Percentiles rank a stretch among this genome's conserved stretches.
Conservation (phyloP, 2,888 invertebrate genomes). For the Agriotes lineatus region DNA sequence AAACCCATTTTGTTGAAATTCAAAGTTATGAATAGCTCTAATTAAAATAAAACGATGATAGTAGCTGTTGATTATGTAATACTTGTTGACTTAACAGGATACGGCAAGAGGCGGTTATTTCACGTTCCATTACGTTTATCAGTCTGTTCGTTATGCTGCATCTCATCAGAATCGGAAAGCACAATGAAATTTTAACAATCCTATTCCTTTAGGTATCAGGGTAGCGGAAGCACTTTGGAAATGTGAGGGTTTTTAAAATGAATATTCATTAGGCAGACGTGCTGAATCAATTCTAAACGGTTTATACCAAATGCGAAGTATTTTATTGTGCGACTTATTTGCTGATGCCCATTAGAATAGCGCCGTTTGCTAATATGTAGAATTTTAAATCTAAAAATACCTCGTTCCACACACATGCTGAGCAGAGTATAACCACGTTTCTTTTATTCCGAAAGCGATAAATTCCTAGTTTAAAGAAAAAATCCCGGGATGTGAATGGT, state of each 20-base stretch:
- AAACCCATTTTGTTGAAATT: no score
- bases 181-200: slow-evolving; percentile 17
- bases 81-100: not conserved
- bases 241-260: slow-evolving; percentile 15
- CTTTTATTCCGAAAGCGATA: slow-evolving; percentile 28
- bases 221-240: slow-evolving; percentile 14
- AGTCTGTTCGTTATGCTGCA: not conserved
- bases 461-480: slow-evolving; percentile 48
- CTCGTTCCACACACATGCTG: no score
- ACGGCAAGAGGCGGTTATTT: not conserved
- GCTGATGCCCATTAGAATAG: no score
- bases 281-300: slow-evolving; percentile 2
- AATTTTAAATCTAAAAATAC: no score
- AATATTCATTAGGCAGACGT: slow-evolving; percentile 12
- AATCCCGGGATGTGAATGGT: slow-evolving; percentile 39
- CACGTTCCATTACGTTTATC: not conserved
- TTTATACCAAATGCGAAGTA: not conserved
- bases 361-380: no score
- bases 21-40: no score
- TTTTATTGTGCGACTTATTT: not conserved
- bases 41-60: no score
- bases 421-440: slow-evolving; percentile 1
- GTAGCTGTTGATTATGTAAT: no score
- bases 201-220: slow-evolving; percentile 1
- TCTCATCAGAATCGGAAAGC: not conserved